Evolutionary conservation across 2,797 vertebrate genomes (phyloP), one percentile per base, ranked within the genome.

Genomic region (Hypotaenidia okinawae): DNA sequence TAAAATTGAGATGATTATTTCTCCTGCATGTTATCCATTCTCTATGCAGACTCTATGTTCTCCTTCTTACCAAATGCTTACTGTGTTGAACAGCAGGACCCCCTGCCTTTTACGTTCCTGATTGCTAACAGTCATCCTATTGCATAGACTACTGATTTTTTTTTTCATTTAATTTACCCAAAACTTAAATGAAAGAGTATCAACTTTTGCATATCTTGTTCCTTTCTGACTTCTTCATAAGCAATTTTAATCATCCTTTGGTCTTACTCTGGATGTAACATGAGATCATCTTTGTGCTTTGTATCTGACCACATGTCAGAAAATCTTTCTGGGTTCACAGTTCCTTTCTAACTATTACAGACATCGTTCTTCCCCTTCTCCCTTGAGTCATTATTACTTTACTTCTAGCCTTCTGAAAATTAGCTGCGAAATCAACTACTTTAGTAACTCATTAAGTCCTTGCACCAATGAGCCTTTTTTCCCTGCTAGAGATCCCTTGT

Each of bases 1-100:
- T 1, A 83, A 69, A 66, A 69, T 0, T 61, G 15, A 87, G 45
- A 30, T 32, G 12, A 68, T 30, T 33, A 8, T 25, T 68, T 43
- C 16, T 83, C 2, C 54, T 45, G 4, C 1, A 0, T 27, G 4
- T 58, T 15, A 22, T 11, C 4, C n/a, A 13, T 77, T 43, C 8
- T 75, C 25, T 25, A 11, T 25, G 28, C 17, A 78, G 5, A 17
- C 16, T 69, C 22, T 30, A 18, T 19, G 9, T 39, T 54, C 22
- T 72, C 9, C 39, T 16, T 54, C 32, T 70, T 64, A 13, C 24
- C 24, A 74, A 0, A 16, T 14, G 4, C 73, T 76, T 79, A 30
- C 21, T 45, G 6, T 16, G n/a, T 14, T 13, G 8, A 41, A 25
- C 13, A 61, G 2, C 11, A 69, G 16, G 33, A 49, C 3, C 1